These are phyloP conservation scores for Temnothorax rugatulus DNA, from an alignment of 2,888 invertebrate genomes.

Conservation along the genomic window DNA sequence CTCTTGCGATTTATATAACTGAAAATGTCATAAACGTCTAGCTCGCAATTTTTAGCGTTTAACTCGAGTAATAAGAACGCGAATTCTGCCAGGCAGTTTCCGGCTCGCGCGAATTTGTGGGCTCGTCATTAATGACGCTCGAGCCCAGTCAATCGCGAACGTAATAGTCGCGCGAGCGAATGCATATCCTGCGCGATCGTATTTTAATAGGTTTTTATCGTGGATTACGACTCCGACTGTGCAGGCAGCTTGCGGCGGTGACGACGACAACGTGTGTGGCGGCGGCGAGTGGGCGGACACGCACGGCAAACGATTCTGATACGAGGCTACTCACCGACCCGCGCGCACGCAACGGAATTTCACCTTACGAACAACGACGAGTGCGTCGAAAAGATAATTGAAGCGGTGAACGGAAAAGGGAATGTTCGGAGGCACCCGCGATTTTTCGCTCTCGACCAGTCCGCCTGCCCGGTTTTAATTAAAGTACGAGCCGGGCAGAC, in stretches of 20 bases:
- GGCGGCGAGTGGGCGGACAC: constrained; percentile 66
- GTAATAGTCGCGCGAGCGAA: background rate
- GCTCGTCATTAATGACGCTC: background rate
- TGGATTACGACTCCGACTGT: background rate
- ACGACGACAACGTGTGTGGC: constrained; percentile 39
- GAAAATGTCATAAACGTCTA: background rate
- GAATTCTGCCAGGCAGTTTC: background rate
- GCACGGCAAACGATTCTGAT: constrained; percentile 46
- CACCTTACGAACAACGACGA: constrained; percentile 39
- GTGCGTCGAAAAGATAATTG: constrained; percentile 53
- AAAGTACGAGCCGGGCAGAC: background rate
- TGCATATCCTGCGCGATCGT: background rate
- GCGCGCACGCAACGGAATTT: constrained; percentile 45
- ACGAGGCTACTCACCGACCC: constrained; percentile 28
- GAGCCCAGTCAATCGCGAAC: background rate
- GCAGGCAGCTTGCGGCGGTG: constrained; percentile 24
- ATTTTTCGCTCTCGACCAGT: background rate
- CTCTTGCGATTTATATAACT: background rate
- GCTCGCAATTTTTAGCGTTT: background rate
- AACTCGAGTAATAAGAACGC: background rate
- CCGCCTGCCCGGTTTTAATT: background rate
- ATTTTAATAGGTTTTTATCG: constrained; percentile 18
- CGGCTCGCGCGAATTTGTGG: background rate
- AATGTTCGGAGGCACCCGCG: background rate
- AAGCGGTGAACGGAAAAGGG: constrained; percentile 22